These are phyloP conservation scores for Octopus bimaculoides DNA, from an alignment of 1,140 invertebrate species.

Conservation along the genomic window DNA sequence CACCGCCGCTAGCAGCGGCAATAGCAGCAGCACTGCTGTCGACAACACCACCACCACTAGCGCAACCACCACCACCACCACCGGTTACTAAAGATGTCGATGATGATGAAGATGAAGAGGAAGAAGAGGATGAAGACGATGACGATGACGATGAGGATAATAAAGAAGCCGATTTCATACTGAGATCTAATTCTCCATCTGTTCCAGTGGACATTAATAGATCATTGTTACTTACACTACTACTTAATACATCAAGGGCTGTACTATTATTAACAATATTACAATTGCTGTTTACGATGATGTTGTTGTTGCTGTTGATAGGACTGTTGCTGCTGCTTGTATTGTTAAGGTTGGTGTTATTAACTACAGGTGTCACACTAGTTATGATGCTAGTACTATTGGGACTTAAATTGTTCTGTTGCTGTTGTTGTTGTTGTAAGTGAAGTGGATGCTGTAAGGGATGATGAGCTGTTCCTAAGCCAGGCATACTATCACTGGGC, in stretches of 20 bases:
- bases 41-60: no score
- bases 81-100: conserved; percentile 10
- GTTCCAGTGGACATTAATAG: conserved; percentile 22
- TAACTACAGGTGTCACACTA: neutral
- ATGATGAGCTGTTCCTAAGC: neutral
- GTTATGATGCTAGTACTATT: neutral
- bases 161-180: conserved; percentile 40
- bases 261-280: conserved; percentile 8
- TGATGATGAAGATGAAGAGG: neutral
- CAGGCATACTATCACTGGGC: neutral
- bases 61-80: no score
- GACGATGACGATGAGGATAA: conserved; percentile 32
- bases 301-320: conserved; percentile 12
- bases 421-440: neutral
- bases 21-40: neutral
- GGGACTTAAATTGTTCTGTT: neutral
- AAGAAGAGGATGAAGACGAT: no score
- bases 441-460: neutral
- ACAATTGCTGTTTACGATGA: neutral
- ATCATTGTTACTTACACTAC: conserved; percentile 4
- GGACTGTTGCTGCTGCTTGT: neutral
- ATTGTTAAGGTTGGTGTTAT: conserved; percentile 3
- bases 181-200: conserved; percentile 47
- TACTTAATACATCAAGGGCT: neutral
- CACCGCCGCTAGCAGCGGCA: no score